Percentiles rank a stretch among this genome's conserved stretches.
Conservation (phyloP, 2,888 invertebrate genomes). For the Drosophila engyochracea region DNA sequence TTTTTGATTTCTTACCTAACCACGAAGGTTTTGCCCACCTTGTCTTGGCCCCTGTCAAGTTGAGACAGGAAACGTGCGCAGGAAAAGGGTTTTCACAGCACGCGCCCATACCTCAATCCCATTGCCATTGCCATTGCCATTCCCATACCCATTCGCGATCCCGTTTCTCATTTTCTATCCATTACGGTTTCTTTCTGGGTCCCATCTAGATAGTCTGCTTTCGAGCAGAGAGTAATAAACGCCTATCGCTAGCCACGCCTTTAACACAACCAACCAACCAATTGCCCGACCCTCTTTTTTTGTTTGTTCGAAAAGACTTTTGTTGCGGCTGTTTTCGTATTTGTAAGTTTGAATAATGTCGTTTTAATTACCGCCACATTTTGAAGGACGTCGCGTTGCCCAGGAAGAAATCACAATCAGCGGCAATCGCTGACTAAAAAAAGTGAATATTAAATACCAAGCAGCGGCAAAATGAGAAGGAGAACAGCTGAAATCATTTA, state of each 20-base stretch:
- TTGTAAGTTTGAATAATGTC: constrained; percentile 77
- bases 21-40: constrained; percentile 43
- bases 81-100: constrained; percentile 50
- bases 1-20: constrained; percentile 73
- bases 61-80: constrained; percentile 46
- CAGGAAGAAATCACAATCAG: constrained; percentile 36
- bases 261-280: constrained; percentile 17
- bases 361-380: constrained; percentile 78
- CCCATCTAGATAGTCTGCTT: constrained; percentile 65
- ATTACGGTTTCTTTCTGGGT: constrained; percentile 30
- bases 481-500: constrained; percentile 59
- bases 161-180: constrained; percentile 18
- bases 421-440: constrained; percentile 34
- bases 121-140: too few relatives aligned
- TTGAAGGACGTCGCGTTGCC: constrained; percentile 42
- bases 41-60: constrained; percentile 30
- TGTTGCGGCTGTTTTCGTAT: constrained; percentile 40
- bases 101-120: constrained; percentile 6
- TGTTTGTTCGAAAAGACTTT: constrained; percentile 19
- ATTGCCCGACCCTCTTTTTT: constrained; percentile 40
- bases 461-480: constrained; percentile 26
- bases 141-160: background rate
- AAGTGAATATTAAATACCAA: constrained; percentile 31
- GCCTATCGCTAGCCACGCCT: constrained; percentile 61
- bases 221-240: constrained; percentile 60